Evolutionary conservation across 2,797 vertebrate species (phyloP), one percentile per base, ranked within the genome.

Genomic region (Triplophysa bombifrons): DNA sequence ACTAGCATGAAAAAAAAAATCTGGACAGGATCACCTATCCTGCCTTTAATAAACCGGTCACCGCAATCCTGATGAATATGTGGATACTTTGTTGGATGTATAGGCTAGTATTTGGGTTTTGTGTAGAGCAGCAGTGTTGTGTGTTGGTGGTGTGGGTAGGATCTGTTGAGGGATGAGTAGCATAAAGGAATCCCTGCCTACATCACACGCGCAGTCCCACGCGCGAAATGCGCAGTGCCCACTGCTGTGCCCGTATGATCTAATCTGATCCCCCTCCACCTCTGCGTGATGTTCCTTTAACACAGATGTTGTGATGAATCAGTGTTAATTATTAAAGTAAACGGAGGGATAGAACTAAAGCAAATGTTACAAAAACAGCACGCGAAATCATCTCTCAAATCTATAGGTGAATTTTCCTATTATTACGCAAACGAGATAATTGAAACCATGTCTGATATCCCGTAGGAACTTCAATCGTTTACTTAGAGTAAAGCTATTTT

Each of bases 151-250:
- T 61, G 82, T 84, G 82, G 77, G 82, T 3, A 27, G 78, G 10
- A 78, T 66, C 63, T 64, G 51, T 71, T 25, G 74, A 79, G 82
- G 81, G 46, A 74, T 69, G 27, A 60, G 69, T 27, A 56, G 25
- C 65, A 81, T 41, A 63, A 69, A 78, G 82, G 83, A 83, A 80
- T 86, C 53, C 79, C 82, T 68, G 74, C 80, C 85, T 82, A 81
- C 85, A 83, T 85, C 67, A 80, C 73, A 64, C 66, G 19, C 76
- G 27, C 74, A 72, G 60, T 72, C 80, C 82, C 61, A 84, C 75
- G 78, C 72, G 34, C 74, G 50, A 79, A 76, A 58, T 74, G 77
- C 78, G 78, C 83, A 86, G 66, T 82, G 84, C 75, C 63, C 78
- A 77, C 72, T 6, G 20, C 72, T 6, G 20, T 46, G 48, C 30